phyloP scores from a whole-genome alignment of 2,797 vertebrate species.

The Notolepis coatsorum region DNA sequence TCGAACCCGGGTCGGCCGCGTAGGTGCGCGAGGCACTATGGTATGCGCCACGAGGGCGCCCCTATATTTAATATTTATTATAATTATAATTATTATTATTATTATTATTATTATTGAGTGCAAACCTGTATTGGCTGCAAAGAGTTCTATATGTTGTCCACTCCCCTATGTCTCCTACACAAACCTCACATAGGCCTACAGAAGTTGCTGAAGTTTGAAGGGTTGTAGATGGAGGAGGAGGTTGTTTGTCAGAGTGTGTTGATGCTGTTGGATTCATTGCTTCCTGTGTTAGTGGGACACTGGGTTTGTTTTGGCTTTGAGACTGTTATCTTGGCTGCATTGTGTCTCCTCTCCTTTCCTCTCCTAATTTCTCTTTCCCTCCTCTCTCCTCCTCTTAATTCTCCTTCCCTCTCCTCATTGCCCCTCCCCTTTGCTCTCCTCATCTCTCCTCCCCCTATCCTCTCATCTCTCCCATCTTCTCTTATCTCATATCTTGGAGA shows the following conservation, averaged over 20 bases:
- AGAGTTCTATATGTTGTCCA: no score
- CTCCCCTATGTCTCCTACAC: no score
- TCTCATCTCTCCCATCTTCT: slow-evolving; percentile 35
- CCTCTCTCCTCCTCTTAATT: slow-evolving; percentile 24
- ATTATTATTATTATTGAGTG: no score
- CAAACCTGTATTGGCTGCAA: no score
- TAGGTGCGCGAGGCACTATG: no score
- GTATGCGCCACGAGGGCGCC: no score
- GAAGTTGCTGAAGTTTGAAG: no score
- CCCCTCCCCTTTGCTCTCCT: background rate
- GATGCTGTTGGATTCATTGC: slow-evolving; percentile 82
- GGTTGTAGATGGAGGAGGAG: slow-evolving; percentile 22
- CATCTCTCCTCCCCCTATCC: background rate
- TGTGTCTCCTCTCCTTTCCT: background rate
- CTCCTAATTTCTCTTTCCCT: background rate
- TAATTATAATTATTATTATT: no score
- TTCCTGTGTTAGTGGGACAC: slow-evolving; percentile 79
- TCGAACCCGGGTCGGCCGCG: no score
- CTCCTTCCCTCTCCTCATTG: slow-evolving; percentile 25
- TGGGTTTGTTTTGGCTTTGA: slow-evolving; percentile 80
- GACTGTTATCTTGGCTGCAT: slow-evolving; percentile 76
- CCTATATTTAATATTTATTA: no score
- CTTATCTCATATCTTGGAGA: slow-evolving; percentile 53
- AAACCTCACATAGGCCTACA: no score
- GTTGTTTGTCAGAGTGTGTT: slow-evolving; percentile 80